These are phyloP conservation scores for Dicrurus megarhynchus DNA, from an alignment of 2,113 vertebrate species.

Conservation along the genomic window DNA sequence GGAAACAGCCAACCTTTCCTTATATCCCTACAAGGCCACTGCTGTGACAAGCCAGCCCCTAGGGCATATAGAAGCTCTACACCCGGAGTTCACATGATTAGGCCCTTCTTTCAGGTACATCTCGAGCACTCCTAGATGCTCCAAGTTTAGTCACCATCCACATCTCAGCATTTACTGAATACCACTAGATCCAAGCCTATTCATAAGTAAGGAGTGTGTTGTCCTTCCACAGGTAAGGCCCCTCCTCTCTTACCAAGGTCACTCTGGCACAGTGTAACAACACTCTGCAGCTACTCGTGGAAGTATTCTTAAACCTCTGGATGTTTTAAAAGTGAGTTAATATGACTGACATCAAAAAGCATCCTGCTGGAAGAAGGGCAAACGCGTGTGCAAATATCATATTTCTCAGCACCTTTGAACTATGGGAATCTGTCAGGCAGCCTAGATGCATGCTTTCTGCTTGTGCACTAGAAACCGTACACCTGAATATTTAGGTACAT, in stretches of 20 bases:
- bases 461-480: not conserved
- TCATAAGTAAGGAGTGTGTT: not conserved
- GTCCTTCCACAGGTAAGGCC: not conserved
- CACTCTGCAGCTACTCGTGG: not conserved
- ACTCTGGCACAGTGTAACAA: not conserved
- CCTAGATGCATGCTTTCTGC: not conserved
- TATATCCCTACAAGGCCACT: not conserved
- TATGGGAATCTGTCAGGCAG: not conserved
- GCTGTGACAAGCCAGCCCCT: not conserved
- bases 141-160: not conserved
- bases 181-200: not conserved
- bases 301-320: not conserved
- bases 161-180: not conserved
- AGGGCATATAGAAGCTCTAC: not conserved
- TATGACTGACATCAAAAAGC: not conserved
- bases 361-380: not conserved
- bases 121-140: not conserved
- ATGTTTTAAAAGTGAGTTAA: not conserved
- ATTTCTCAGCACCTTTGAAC: not conserved
- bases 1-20: not conserved
- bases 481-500: not conserved
- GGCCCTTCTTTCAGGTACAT: not conserved
- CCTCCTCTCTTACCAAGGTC: not conserved
- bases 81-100: not conserved
- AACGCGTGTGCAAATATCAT: not conserved